Percentiles rank a stretch among this genome's conserved stretches.
These are phyloP conservation scores for Kuschelorhynchus macadamiae DNA, from an alignment of 2,888 invertebrate genomes.

Conservation along the genomic window DNA sequence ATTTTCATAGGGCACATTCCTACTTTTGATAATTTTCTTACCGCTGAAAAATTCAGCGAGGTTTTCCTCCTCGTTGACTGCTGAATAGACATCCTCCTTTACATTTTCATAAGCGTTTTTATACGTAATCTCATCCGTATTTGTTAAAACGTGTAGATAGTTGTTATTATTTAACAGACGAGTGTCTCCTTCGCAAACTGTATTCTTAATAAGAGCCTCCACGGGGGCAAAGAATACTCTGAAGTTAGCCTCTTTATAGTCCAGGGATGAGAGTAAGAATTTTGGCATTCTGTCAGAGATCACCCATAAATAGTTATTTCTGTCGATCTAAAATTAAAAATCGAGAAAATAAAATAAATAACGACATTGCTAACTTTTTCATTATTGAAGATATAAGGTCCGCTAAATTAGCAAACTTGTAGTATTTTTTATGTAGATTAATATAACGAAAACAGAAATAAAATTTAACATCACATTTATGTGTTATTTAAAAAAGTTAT, in stretches of 20 bases:
- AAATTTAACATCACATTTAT: too few species aligned
- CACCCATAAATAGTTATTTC: slow-evolving; percentile 81
- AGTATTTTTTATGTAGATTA: too few species aligned
- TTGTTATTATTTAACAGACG: neutral
- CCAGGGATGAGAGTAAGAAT: slow-evolving; percentile 77
- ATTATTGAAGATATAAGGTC: too few species aligned
- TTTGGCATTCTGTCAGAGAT: slow-evolving; percentile 88
- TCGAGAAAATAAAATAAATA: too few species aligned
- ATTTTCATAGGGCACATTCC: too few species aligned
- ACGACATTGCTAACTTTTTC: too few species aligned
- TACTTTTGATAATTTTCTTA: too few species aligned
- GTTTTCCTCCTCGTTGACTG: neutral
- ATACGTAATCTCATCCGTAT: neutral
- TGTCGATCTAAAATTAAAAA: slow-evolving; percentile 69
- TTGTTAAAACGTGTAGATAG: neutral
- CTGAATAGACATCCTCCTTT: neutral
- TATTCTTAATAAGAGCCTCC: slow-evolving; percentile 77
- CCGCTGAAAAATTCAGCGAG: too few species aligned
- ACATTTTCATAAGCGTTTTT: slow-evolving; percentile 1
- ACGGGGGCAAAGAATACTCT: slow-evolving; percentile 81
- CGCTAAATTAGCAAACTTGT: too few species aligned
- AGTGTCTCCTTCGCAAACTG: slow-evolving; percentile 74
- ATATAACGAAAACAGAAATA: too few species aligned
- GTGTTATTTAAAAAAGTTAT: too few species aligned
- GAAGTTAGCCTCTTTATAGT: slow-evolving; percentile 85